Conservation (phyloP, 2,888 invertebrate genomes). For the Trypoxylon attenuatum region DNA sequence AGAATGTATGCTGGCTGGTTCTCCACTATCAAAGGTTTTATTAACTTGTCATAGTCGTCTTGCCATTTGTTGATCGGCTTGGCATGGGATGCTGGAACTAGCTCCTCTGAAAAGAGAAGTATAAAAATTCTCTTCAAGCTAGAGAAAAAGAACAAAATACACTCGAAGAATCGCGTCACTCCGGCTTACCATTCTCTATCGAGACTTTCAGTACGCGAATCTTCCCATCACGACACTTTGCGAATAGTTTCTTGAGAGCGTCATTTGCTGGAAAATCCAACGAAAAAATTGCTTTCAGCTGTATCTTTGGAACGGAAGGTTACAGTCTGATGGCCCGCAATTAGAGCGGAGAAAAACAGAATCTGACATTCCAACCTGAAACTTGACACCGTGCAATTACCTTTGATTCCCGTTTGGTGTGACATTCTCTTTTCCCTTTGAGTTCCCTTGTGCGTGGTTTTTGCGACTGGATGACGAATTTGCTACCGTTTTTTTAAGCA, state of each 20-base stretch:
- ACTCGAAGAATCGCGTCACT: not conserved
- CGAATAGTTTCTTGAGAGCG: constrained; percentile 86
- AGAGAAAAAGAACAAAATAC: not conserved
- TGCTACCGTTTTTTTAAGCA: too few species aligned
- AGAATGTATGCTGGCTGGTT: constrained; percentile 94
- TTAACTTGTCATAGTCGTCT: constrained; percentile 87
- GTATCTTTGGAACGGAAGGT: not conserved
- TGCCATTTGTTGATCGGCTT: constrained; percentile 87
- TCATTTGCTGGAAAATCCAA: constrained; percentile 87
- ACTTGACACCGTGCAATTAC: constrained; percentile 73
- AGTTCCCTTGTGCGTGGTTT: too few species aligned
- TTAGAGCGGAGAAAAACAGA: too few species aligned
- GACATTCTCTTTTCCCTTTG: too few species aligned
- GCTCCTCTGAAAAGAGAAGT: constrained; percentile 79
- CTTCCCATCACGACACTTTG: constrained; percentile 88
- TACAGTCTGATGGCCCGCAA: constrained; percentile 21
- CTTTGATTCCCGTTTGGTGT: constrained; percentile 93
- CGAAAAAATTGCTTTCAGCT: constrained; percentile 1
- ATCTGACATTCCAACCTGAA: not conserved
- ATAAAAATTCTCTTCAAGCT: not conserved
- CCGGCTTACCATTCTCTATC: constrained; percentile 86
- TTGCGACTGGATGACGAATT: too few species aligned
- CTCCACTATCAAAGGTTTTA: constrained; percentile 83
- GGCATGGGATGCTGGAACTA: constrained; percentile 80
- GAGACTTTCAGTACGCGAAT: constrained; percentile 87